These are phyloP conservation scores for Actinia tenebrosa DNA, from an alignment of 64 coral and sea anemone genomes.

Conservation along the genomic window DNA sequence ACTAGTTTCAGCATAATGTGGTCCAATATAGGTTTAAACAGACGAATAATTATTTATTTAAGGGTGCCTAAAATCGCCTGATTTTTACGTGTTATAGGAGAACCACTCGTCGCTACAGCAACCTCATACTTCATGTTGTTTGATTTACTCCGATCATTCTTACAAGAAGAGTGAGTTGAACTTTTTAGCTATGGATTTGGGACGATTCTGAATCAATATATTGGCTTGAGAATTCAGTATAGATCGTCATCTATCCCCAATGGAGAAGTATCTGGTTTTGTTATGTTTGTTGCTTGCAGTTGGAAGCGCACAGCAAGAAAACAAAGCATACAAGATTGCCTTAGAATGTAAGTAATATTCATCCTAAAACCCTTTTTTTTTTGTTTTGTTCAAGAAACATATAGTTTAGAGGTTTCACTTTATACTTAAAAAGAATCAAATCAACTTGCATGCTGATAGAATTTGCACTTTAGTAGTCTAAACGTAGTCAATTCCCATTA, in stretches of 20 bases:
- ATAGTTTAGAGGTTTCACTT: no score
- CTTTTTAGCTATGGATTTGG: background rate
- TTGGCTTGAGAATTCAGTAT: background rate
- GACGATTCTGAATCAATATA: background rate
- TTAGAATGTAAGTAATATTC: constrained; percentile 9
- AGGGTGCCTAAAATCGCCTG: background rate
- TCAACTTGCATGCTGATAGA: no score
- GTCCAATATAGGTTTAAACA: background rate
- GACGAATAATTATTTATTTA: background rate
- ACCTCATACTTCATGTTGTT: background rate
- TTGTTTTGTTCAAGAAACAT: background rate
- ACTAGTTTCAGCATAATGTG: background rate
- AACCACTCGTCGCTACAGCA: background rate
- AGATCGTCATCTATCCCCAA: background rate
- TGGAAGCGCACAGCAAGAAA: background rate
- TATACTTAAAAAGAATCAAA: no score
- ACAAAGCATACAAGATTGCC: background rate
- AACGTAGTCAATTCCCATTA: no score
- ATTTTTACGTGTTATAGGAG: background rate
- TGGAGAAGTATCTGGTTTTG: background rate
- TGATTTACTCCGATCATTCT: background rate
- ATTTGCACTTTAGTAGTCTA: no score
- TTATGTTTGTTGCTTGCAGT: background rate
- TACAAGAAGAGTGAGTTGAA: background rate
- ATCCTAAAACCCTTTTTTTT: background rate